These are phyloP conservation scores for Bovichtus variegatus DNA, from an alignment of 2,797 vertebrate genomes.

Conservation along the genomic window DNA sequence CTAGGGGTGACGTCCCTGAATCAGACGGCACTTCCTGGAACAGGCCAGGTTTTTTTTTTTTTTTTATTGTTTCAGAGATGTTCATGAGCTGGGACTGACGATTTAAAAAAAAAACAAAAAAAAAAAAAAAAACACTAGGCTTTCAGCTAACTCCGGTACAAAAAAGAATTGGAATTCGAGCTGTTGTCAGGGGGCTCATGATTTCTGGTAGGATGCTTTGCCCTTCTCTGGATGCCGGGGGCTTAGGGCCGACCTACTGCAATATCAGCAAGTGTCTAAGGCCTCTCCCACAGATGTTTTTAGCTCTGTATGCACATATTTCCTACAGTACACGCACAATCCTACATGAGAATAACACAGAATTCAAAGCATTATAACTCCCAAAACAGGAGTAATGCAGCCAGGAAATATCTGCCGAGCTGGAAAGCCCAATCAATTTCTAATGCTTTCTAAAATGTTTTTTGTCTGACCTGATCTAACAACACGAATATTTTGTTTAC, in stretches of 20 bases:
- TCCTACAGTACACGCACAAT: neutral
- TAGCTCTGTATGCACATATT: neutral
- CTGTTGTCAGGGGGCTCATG: neutral
- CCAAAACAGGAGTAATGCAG: neutral
- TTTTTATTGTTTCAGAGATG: slow-evolving; percentile 22
- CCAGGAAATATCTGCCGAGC: neutral
- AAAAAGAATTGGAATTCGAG: neutral
- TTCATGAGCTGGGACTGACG: neutral
- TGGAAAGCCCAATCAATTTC: too few species aligned
- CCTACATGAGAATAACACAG: neutral
- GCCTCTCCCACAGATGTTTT: neutral
- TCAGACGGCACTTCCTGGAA: slow-evolving; percentile 11
- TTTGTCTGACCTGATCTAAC: neutral
- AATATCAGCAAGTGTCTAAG: neutral
- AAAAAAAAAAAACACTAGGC: too few species aligned
- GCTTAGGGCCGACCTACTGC: neutral
- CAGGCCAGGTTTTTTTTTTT: slow-evolving; percentile 21
- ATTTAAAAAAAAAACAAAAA: too few species aligned
- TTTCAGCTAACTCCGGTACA: too few species aligned
- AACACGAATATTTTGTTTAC: neutral
- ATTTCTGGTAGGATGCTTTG: neutral
- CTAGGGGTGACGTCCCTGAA: slow-evolving; percentile 2
- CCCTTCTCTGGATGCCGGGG: neutral
- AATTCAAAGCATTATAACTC: neutral
- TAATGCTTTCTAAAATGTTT: neutral